These are phyloP conservation scores for Cyphomyrus plagiostoma DNA, from an alignment of 2,113 vertebrate species.

Conservation along the genomic window DNA sequence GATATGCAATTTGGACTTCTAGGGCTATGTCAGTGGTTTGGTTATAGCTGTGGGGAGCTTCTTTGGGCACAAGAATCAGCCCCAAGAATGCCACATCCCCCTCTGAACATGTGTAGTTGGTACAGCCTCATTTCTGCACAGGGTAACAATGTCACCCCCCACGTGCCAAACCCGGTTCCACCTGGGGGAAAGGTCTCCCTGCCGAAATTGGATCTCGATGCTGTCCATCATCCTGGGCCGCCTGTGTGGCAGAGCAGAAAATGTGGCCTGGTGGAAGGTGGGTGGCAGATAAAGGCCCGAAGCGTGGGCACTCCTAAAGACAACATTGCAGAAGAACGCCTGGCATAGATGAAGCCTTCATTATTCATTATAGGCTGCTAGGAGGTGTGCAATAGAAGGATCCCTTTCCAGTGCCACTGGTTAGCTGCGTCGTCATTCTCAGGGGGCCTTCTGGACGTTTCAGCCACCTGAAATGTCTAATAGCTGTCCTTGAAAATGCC, in stretches of 20 bases:
- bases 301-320: conserved; percentile 11
- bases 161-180: neutral
- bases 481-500: neutral
- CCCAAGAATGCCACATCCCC: neutral
- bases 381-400: neutral
- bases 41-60: neutral
- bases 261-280: neutral
- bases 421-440: neutral
- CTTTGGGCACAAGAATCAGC: neutral
- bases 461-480: neutral
- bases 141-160: neutral
- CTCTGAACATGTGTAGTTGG: neutral
- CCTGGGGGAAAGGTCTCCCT: neutral
- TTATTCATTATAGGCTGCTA: neutral
- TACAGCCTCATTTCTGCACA: neutral
- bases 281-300: neutral
- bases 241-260: neutral
- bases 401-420: neutral
- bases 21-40: neutral
- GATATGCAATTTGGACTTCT: neutral
- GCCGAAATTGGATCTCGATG: neutral
- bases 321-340: conserved; percentile 12
- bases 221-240: neutral
- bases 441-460: neutral
- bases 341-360: neutral